phyloP scores from a whole-genome alignment of 2,797 vertebrate genomes.

The Moxostoma hubbsi region DNA sequence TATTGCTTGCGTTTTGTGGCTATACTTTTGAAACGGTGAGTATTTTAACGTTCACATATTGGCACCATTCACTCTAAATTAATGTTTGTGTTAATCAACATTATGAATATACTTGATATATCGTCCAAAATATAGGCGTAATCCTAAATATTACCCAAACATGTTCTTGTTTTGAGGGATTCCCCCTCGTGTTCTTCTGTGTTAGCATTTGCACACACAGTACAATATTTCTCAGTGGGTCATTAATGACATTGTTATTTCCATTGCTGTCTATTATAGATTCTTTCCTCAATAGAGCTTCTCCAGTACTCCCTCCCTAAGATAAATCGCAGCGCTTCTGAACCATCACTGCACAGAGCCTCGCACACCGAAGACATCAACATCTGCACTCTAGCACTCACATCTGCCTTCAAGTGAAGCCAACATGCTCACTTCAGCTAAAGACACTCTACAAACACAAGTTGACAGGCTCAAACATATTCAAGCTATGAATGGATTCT shows the following conservation, averaged over 20 bases:
- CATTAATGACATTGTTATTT: not conserved
- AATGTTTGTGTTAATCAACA: too few relatives aligned
- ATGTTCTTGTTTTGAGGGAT: too few relatives aligned
- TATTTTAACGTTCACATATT: too few relatives aligned
- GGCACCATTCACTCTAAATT: too few relatives aligned
- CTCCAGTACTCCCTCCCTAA: constrained; percentile 87
- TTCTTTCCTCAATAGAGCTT: constrained; percentile 87
- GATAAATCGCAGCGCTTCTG: constrained; percentile 87
- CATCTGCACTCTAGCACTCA: constrained; percentile 82
- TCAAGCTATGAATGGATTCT: not conserved
- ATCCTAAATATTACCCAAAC: too few relatives aligned
- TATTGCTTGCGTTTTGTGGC: too few relatives aligned
- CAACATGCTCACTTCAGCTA: not conserved
- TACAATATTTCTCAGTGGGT: too few relatives aligned
- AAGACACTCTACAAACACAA: not conserved
- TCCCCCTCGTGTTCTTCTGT: too few relatives aligned
- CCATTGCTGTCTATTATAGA: constrained; percentile 67
- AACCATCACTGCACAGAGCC: constrained; percentile 86
- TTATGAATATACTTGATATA: too few relatives aligned
- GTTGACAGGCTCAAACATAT: not conserved
- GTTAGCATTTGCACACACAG: too few relatives aligned
- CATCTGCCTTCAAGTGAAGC: constrained; percentile 33
- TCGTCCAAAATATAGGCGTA: too few relatives aligned
- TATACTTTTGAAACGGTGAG: too few relatives aligned
- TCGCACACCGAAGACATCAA: constrained; percentile 87